These are phyloP conservation scores for Tenthredo amoena DNA, from an alignment of 2,888 invertebrate genomes.

Conservation along the genomic window DNA sequence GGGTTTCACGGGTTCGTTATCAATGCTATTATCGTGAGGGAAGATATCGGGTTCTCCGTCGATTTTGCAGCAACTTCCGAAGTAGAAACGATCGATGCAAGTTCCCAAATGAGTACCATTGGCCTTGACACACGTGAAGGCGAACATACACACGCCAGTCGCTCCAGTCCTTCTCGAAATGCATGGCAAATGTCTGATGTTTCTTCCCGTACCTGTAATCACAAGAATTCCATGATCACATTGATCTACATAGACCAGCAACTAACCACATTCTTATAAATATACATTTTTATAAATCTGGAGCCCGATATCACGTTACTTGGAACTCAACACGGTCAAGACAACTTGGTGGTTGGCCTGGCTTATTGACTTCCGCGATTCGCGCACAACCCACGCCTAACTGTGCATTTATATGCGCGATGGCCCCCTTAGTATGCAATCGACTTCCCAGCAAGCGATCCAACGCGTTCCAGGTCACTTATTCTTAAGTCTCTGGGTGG, in stretches of 20 bases:
- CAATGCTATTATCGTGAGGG: conserved; percentile 82
- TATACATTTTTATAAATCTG: neutral
- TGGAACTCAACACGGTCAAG: conserved; percentile 23
- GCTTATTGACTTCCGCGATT: conserved; percentile 52
- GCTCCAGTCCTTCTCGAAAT: conserved; percentile 89
- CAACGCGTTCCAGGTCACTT: conserved; percentile 46
- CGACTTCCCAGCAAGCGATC: conserved; percentile 11
- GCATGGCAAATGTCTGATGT: conserved; percentile 94
- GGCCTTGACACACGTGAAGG: conserved; percentile 93
- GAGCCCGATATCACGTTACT: conserved; percentile 34
- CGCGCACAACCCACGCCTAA: conserved; percentile 44
- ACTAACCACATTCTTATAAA: neutral
- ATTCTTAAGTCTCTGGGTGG: neutral
- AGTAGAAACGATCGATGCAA: conserved; percentile 95
- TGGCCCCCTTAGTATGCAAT: conserved; percentile 37
- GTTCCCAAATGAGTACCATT: conserved; percentile 95
- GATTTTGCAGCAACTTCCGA: conserved; percentile 94
- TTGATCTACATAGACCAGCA: conserved; percentile 14
- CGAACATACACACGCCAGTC: conserved; percentile 95
- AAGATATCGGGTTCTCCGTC: conserved; percentile 81
- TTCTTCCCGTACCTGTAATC: conserved; percentile 89
- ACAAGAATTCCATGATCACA: conserved; percentile 56
- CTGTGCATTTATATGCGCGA: conserved; percentile 46
- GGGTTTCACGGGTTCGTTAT: conserved; percentile 77
- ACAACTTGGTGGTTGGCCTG: conserved; percentile 28